Evolutionary conservation across 2,888 invertebrate species (phyloP), one percentile per base, ranked within the genome.

Genomic region (Laspeyria flexula): DNA sequence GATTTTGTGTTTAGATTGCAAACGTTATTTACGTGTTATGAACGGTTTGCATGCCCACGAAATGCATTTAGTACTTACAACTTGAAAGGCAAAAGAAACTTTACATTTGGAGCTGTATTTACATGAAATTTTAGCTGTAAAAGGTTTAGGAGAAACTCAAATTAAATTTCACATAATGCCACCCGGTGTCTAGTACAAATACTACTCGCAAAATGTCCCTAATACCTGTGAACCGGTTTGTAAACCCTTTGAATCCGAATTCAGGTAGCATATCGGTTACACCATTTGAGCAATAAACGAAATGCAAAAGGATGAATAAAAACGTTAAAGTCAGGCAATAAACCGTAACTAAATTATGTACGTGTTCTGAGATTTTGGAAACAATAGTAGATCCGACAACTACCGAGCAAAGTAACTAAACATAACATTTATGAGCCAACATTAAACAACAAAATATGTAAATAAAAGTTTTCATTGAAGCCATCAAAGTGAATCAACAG

Each of bases 181-280:
- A 35, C 7, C 45, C 41, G 43, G 43, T 43, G 42, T 49, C 18
- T 5, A 18, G 18, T 18, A 3, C 2, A 18, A 18, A 18, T n/a
- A n/a, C n/a, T n/a, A 5, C 18, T 5, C 18, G 54, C 34, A 31
- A 7, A 35, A 33, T 35, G 44, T 34, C 50, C 30, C 21, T 13
- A 31, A 48, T 67, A 55, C 55, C 52, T 63, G 47, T 31, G 31
- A 63, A 58, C 55, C 39, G 37, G 43, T 63, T 67, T 57, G 7
- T 23, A 31, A 33, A 38, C 23, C 45, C 34, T 33, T 34, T 37
- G 13, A 13, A 37, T 41, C 30, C 15, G 13, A 21, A 42, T 16
- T 12, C 25, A 30, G 23, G 27, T 43, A 39, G 16, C 39, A 37
- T 37, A 23, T 43, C 6, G 39, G 29, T 15, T 48, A 39, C n/a